These are phyloP conservation scores for Mustela lutreola DNA, from an alignment of 2,113 vertebrate species.

Conservation along the genomic window DNA sequence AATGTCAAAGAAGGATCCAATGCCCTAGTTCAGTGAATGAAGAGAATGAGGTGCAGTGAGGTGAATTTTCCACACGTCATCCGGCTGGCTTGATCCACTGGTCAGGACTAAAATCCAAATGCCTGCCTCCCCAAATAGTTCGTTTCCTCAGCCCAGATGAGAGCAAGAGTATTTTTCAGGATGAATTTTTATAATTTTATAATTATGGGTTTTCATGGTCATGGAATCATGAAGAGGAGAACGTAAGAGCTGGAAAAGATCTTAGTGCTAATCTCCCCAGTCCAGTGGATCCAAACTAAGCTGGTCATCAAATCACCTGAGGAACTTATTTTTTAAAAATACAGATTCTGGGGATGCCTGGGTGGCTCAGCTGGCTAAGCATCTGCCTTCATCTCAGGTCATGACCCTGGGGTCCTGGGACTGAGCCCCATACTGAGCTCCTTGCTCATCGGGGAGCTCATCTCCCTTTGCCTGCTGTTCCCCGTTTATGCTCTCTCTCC, in stretches of 20 bases:
- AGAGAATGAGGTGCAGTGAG: background rate
- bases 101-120: background rate
- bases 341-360: background rate
- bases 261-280: conserved; percentile 24
- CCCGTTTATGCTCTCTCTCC: background rate
- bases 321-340: conserved; percentile 25
- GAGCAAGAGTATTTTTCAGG: background rate
- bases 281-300: background rate
- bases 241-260: background rate
- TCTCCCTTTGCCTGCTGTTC: background rate
- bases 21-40: background rate
- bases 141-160: background rate
- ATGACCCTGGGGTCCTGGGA: background rate
- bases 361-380: background rate
- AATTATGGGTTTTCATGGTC: background rate
- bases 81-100: background rate
- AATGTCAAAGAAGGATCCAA: background rate
- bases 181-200: conserved; percentile 35
- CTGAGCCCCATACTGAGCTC: background rate
- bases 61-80: background rate
- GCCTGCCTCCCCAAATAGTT: background rate
- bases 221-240: conserved; percentile 11
- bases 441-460: background rate
- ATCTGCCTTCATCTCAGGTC: background rate
- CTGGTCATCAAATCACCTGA: background rate